Evolutionary conservation across 2,797 vertebrate species (phyloP).

Genomic region (Trachops cirrhosus): DNA sequence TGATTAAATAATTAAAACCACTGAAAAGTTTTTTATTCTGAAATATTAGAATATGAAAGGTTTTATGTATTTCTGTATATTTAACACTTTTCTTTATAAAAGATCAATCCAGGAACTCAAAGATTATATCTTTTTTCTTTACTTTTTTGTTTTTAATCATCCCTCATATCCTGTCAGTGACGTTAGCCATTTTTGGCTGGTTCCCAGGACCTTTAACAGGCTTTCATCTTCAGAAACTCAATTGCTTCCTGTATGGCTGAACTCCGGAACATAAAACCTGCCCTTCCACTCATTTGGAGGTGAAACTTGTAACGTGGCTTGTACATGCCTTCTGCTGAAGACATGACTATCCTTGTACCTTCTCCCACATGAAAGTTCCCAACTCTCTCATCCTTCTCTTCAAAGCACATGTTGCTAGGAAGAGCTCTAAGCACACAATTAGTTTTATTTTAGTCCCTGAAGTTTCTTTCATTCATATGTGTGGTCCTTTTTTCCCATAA

Average conservation of each 20-base stretch:
- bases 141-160: neutral
- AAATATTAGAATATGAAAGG: neutral
- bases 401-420: slow-evolving; percentile 53
- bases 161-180: slow-evolving; percentile 64
- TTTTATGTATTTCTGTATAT: neutral
- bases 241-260: slow-evolving; percentile 73
- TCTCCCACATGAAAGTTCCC: slow-evolving; percentile 54
- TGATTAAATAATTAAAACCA: neutral
- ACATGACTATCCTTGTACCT: slow-evolving; percentile 31
- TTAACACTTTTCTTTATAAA: slow-evolving; percentile 23
- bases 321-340: slow-evolving; percentile 50
- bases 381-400: neutral
- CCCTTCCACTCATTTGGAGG: slow-evolving; percentile 47
- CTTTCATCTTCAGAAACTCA: slow-evolving; percentile 74
- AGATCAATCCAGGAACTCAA: slow-evolving; percentile 21
- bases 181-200: slow-evolving; percentile 49
- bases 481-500: slow-evolving; percentile 55
- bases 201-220: slow-evolving; percentile 68
- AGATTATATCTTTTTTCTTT: slow-evolving; percentile 61
- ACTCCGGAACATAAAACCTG: slow-evolving; percentile 62
- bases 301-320: neutral
- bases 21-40: neutral
- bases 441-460: slow-evolving; percentile 60
- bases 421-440: slow-evolving; percentile 49
- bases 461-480: slow-evolving; percentile 64